Percentiles rank a stretch among this genome's conserved stretches.
Evolutionary conservation across 1,140 invertebrate species (phyloP).

Genomic region (Drosophila guanche): DNA sequence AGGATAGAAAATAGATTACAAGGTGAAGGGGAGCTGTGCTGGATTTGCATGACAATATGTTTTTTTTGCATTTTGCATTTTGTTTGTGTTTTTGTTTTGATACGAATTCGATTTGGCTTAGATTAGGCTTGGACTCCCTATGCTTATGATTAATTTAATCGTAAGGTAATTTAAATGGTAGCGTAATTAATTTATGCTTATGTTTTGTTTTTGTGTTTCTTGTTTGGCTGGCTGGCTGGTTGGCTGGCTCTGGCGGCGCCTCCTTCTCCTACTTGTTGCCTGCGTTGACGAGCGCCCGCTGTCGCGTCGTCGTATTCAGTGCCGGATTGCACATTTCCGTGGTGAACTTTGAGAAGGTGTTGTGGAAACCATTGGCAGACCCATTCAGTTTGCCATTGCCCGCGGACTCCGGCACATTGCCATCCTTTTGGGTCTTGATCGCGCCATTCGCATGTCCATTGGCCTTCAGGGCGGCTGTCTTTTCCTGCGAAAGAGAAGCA

Average conservation of each 20-base stretch:
- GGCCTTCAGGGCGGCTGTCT: slow-evolving; percentile 58
- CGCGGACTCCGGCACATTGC: slow-evolving; percentile 21
- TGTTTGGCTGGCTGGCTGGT: slow-evolving; percentile 65
- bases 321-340: slow-evolving; percentile 76
- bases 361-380: slow-evolving; percentile 59
- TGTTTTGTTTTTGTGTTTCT: slow-evolving; percentile 51
- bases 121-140: slow-evolving; percentile 76
- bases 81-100: slow-evolving; percentile 34
- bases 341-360: slow-evolving; percentile 63
- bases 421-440: slow-evolving; percentile 57
- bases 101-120: slow-evolving; percentile 67
- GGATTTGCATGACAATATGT: slow-evolving; percentile 60
- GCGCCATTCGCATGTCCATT: slow-evolving; percentile 73
- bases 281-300: slow-evolving; percentile 61
- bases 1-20: not conserved
- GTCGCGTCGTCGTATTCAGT: slow-evolving; percentile 70
- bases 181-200: slow-evolving; percentile 76
- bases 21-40: slow-evolving; percentile 4
- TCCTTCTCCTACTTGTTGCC: slow-evolving; percentile 54
- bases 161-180: slow-evolving; percentile 68
- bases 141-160: slow-evolving; percentile 72
- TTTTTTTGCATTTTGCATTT: slow-evolving; percentile 22
- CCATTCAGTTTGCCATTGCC: slow-evolving; percentile 48
- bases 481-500: slow-evolving; percentile 36
- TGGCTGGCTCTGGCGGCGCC: slow-evolving; percentile 61